phyloP scores from a whole-genome alignment of 2,113 vertebrate genomes.

The Hemicordylus capensis region DNA sequence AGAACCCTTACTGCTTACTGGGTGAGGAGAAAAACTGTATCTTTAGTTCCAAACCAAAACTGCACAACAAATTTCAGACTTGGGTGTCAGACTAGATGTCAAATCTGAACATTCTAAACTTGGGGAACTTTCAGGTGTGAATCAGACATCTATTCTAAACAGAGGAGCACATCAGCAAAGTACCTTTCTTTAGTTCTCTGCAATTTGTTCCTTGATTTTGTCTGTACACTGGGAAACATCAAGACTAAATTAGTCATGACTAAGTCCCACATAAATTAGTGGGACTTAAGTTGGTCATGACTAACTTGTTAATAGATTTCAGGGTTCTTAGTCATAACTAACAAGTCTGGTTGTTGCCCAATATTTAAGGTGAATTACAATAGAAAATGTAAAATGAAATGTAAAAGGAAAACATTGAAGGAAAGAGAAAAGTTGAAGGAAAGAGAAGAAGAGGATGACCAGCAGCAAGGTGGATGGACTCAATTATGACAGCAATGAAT shows the following conservation, averaged over 20 bases:
- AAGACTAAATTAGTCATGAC: no score
- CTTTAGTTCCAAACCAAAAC: not conserved
- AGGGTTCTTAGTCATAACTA: no score
- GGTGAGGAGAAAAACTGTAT: not conserved
- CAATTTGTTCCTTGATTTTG: not conserved
- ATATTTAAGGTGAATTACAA: not conserved
- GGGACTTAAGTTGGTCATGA: no score
- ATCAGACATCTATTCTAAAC: not conserved
- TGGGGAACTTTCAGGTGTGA: not conserved
- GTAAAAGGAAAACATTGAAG: no score
- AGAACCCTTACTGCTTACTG: not conserved
- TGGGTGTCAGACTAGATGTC: not conserved
- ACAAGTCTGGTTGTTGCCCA: not conserved
- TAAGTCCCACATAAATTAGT: no score
- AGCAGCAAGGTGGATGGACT: no score
- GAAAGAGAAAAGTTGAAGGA: no score
- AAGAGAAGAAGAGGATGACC: no score
- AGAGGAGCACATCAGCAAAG: not conserved
- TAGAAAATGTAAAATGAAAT: no score
- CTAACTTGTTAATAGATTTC: no score
- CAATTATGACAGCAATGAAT: no score
- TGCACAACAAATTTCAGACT: not conserved
- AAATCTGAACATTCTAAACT: not conserved
- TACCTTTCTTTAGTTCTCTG: not conserved
- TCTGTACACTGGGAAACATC: not conserved